Evolutionary conservation across 2,888 invertebrate species (phyloP), one percentile per base, ranked within the genome.

Genomic region (Acronicta leporina): DNA sequence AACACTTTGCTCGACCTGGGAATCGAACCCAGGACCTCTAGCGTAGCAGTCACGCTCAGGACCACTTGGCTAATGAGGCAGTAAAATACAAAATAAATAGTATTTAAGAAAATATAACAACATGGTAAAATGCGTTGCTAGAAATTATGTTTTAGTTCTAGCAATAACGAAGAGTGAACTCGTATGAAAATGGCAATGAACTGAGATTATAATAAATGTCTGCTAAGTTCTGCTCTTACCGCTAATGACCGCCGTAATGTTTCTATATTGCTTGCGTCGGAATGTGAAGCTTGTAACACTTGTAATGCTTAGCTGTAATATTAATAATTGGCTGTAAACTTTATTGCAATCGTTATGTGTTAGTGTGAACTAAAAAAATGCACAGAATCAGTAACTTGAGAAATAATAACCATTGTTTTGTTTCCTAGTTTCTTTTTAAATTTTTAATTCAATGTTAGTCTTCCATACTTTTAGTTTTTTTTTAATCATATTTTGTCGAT

Each of bases 171-270:
- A 58, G 59, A 71, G 60, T 64, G 64, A 27, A 51, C 16, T 35
- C 10, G 41, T 70, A 48, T 38, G 51, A 33, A 33, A 52, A 52
- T 57, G 66, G 48, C 71, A 48, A 44, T 46, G 60, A 51, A 66
- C 67, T 66, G 30, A 48, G 54, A 54, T 68, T 71, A 68, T 30
- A 66, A 68, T 68, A 68, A 68, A 72, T 71, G 47, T 72, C 60
- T 72, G 67, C 67, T 60, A 59, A 68, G 60, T 30, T 40, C 20
- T 41, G 35, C 14, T 53, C 47, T 52, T 46, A 35, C 71, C 50
- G 6, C 67, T 66, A 68, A 72, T 66, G 68, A 42, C 35, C 8
- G 38, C 10, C 40, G 33, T 64, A 57, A 70, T 67, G 66, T 38
- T 51, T 51, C 16, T 43, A 51, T 42, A 42, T 42, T 15, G 33